A percentile compares a stretch with the other conserved stretches of the same genome.
phyloP scores from a whole-genome alignment of 2,888 invertebrate genomes.

The Idaea straminata region DNA sequence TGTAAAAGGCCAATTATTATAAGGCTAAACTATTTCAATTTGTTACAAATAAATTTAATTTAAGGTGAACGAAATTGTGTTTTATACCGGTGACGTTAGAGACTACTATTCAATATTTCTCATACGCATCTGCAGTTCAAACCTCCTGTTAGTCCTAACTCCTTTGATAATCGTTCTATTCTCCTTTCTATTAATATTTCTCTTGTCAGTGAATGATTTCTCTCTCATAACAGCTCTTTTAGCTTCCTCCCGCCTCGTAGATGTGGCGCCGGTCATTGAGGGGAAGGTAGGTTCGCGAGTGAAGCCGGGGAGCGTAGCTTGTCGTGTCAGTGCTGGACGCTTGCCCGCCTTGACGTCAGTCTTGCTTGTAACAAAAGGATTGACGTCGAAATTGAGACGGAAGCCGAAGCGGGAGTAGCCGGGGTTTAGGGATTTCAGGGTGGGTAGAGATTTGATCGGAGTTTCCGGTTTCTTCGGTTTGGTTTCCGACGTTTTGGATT shows the following conservation, averaged over 20 bases:
- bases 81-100: no score
- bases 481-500: neutral
- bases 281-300: slow-evolving; percentile 40
- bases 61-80: neutral
- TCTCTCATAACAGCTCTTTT: slow-evolving; percentile 62
- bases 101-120: slow-evolving; percentile 62
- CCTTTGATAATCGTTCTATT: slow-evolving; percentile 80
- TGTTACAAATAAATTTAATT: no score
- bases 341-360: slow-evolving; percentile 27
- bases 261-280: slow-evolving; percentile 47
- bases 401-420: slow-evolving; percentile 75
- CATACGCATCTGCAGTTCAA: slow-evolving; percentile 86
- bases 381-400: slow-evolving; percentile 63
- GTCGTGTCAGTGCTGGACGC: slow-evolving; percentile 32
- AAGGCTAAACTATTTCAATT: no score
- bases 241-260: slow-evolving; percentile 45
- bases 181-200: slow-evolving; percentile 52
- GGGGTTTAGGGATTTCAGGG: slow-evolving; percentile 43
- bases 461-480: slow-evolving; percentile 36
- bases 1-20: no score
- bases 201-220: slow-evolving; percentile 57
- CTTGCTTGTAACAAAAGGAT: slow-evolving; percentile 59
- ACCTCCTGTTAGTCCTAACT: slow-evolving; percentile 85
- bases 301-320: slow-evolving; percentile 30
- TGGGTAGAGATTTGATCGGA: slow-evolving; percentile 40